Base-by-base conservation (phyloP, 2,797 vertebrate genomes). In the Labroides dimidiatus region DNA sequence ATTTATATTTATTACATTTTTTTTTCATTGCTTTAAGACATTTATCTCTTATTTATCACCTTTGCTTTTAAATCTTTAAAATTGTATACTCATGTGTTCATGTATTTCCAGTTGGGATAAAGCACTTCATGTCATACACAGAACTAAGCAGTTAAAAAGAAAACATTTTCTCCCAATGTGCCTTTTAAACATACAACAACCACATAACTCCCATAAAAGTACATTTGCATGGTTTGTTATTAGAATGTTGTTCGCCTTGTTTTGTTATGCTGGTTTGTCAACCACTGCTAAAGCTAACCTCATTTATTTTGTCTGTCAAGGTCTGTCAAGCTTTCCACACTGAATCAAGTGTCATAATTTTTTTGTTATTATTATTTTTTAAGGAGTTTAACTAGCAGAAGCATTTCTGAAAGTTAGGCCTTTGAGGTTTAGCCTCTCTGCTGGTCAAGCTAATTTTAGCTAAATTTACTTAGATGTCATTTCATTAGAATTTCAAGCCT, bases 1-100 rank as follows among this genome's bases (percentile, higher is more conserved):
- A 50, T 75, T 64, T 53, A 56, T 63, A 63, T 57, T 73, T 47
- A 64, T 64, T 5, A 54, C 14, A 9, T 33, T 33, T 33, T 27
- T 17, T 39, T 63, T 33, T 57, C 20, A n/a, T 51, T 62, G 21
- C 6, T 6, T 33, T 4, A 17, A 48, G 42, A 41, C 53, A 12
- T 48, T n/a, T 47, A 1, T 37, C 2, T 45, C 54, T 58, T 54
- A 39, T 51, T n/a, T 19, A 37, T 43, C 16, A 17, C 0, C 12
- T 56, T 23, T 23, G 12, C 3, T 9, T 48, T 23, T 23, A 23
- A 10, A 4, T 17, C 19, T 17, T 6, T 2, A 19, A 19, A 45
- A 19, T 33, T 7, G 1, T 33, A 4, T 5, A 33, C 30, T 33
- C 4, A 33, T 1, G 8, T 27, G 27, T 27, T 27, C 5, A 5